These are phyloP conservation scores for Alosa alosa DNA, from an alignment of 2,113 vertebrate species.

Conservation along the genomic window DNA sequence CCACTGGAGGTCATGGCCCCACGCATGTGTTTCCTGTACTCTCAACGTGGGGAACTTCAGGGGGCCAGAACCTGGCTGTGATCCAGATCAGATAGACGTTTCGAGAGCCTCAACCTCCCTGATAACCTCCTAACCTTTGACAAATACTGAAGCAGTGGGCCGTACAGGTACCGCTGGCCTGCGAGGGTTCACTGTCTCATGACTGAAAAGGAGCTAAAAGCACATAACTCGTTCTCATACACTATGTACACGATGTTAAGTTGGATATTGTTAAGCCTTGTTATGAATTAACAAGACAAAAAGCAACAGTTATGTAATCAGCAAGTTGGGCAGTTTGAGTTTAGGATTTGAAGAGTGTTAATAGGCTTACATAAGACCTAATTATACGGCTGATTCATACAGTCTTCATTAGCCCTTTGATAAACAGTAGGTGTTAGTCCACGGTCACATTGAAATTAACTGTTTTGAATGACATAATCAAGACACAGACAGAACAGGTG, in stretches of 20 bases:
- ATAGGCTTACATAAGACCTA: constrained; percentile 18
- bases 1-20: background rate
- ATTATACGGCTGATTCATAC: background rate
- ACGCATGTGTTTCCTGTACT: constrained; percentile 50
- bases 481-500: background rate
- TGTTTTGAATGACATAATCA: background rate
- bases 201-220: background rate
- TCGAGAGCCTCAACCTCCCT: background rate
- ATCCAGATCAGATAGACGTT: constrained; percentile 29
- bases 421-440: background rate
- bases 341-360: background rate
- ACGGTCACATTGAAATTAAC: background rate
- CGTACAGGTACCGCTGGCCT: background rate
- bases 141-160: background rate
- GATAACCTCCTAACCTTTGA: constrained; percentile 27
- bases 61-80: constrained; percentile 15
- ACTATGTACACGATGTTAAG: background rate
- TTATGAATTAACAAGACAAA: background rate
- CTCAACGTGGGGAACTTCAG: background rate
- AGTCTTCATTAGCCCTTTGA: background rate
- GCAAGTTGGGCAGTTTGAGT: background rate
- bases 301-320: background rate
- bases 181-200: background rate
- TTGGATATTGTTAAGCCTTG: background rate
- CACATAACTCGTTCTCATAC: background rate